Conservation (phyloP, 2,888 invertebrate genomes). For the Drosophila histrio region DNA sequence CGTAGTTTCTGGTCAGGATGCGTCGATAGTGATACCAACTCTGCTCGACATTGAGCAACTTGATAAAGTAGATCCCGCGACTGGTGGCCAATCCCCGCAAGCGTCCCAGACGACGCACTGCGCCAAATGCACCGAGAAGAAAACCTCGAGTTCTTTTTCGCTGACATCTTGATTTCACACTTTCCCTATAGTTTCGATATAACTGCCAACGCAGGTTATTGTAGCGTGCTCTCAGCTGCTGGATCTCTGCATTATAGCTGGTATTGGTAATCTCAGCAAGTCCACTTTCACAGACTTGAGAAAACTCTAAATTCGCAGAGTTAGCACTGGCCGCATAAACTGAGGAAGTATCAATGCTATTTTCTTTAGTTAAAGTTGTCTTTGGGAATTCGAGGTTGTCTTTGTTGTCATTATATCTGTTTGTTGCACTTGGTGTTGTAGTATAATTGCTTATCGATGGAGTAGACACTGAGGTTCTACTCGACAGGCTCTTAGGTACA, state of each 20-base stretch:
- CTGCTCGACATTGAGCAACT: neutral
- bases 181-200: no score
- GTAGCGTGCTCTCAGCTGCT: no score
- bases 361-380: no score
- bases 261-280: no score
- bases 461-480: neutral
- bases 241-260: no score
- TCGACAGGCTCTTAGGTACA: neutral
- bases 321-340: no score
- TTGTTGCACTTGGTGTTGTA: neutral
- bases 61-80: neutral
- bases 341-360: no score
- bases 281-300: no score
- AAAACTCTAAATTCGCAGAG: no score
- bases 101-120: slow-evolving; percentile 28
- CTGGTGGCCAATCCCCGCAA: neutral
- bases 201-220: no score
- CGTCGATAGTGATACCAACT: slow-evolving; percentile 28
- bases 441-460: neutral
- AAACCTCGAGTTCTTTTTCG: slow-evolving; percentile 22
- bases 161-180: no score
- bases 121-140: neutral
- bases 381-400: no score
- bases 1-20: neutral
- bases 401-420: neutral